phyloP scores from a whole-genome alignment of 2,888 invertebrate genomes.

The Netelia fuscicornis region DNA sequence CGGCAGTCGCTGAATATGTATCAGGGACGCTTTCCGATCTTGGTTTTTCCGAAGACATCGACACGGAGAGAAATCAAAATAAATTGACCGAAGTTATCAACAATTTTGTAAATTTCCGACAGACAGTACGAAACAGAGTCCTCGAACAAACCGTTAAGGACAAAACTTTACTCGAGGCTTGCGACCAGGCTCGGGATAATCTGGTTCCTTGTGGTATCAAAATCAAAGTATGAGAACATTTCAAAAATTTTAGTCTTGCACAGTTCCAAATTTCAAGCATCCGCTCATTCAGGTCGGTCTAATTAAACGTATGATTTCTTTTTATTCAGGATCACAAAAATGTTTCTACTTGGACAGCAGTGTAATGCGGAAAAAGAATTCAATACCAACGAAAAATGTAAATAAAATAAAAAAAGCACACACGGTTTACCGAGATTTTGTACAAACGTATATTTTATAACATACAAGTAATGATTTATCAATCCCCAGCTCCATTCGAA shows the following conservation, averaged over 20 bases:
- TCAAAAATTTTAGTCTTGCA: no score
- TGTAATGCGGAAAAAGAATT: conserved; percentile 39
- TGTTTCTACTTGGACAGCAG: conserved; percentile 75
- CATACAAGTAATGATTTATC: conserved; percentile 11
- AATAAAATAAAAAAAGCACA: conserved; percentile 29
- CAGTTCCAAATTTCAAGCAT: no score
- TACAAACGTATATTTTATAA: conserved; percentile 44
- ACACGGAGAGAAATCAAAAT: conserved; percentile 72
- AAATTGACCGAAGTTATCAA: conserved; percentile 87
- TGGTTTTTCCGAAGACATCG: conserved; percentile 78
- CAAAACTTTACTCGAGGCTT: conserved; percentile 87
- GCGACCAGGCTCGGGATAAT: conserved; percentile 89
- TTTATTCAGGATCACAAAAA: conserved; percentile 75
- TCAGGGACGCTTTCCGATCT: conserved; percentile 76
- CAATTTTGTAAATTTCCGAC: conserved; percentile 88
- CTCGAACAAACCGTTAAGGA: conserved; percentile 86
- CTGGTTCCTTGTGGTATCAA: conserved; percentile 88
- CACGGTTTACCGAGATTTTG: conserved; percentile 22
- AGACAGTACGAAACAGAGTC: conserved; percentile 87
- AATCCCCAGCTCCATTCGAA: conserved; percentile 33
- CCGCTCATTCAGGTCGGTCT: no score
- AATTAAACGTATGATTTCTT: neutral
- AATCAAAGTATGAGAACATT: conserved; percentile 86
- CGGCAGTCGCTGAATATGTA: conserved; percentile 88
- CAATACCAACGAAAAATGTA: conserved; percentile 57